These are phyloP conservation scores for Karalla daura DNA, from an alignment of 2,797 vertebrate species.

Conservation along the genomic window DNA sequence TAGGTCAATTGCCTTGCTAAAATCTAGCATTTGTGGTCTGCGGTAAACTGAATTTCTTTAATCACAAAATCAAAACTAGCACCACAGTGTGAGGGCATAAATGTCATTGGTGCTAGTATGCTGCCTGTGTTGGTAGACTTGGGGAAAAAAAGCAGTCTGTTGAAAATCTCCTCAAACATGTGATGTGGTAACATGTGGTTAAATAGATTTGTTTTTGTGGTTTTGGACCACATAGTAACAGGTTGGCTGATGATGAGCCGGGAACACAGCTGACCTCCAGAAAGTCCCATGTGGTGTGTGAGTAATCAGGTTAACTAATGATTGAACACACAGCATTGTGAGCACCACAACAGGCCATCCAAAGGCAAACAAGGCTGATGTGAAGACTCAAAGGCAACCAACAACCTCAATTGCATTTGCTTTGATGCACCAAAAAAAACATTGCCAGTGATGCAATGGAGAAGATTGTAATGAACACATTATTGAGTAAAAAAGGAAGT, in stretches of 20 bases:
- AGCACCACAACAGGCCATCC: constrained; percentile 37
- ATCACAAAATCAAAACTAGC: constrained; percentile 67
- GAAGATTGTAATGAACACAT: constrained; percentile 13
- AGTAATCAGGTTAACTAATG: constrained; percentile 66
- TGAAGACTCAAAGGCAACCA: constrained; percentile 20
- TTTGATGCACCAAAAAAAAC: constrained; percentile 45
- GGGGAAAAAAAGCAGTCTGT: neutral
- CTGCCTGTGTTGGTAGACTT: constrained; percentile 31
- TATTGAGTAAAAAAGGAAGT: constrained; percentile 5
- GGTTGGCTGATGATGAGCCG: constrained; percentile 13
- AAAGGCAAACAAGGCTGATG: constrained; percentile 47
- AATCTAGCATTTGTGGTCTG: constrained; percentile 44
- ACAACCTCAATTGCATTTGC: constrained; percentile 24
- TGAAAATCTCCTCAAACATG: constrained; percentile 23
- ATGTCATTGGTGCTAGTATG: constrained; percentile 46
- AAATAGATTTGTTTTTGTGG: constrained; percentile 50
- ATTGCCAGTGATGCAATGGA: constrained; percentile 16
- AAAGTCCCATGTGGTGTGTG: constrained; percentile 33
- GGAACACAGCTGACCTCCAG: constrained; percentile 25
- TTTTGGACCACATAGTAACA: constrained; percentile 40
- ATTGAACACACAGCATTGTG: constrained; percentile 54
- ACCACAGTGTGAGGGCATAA: constrained; percentile 22
- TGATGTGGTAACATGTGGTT: no score
- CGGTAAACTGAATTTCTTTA: constrained; percentile 66
- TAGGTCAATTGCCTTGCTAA: constrained; percentile 38